phyloP scores from a whole-genome alignment of 2,113 vertebrate genomes.

The Piliocolobus tephrosceles region DNA sequence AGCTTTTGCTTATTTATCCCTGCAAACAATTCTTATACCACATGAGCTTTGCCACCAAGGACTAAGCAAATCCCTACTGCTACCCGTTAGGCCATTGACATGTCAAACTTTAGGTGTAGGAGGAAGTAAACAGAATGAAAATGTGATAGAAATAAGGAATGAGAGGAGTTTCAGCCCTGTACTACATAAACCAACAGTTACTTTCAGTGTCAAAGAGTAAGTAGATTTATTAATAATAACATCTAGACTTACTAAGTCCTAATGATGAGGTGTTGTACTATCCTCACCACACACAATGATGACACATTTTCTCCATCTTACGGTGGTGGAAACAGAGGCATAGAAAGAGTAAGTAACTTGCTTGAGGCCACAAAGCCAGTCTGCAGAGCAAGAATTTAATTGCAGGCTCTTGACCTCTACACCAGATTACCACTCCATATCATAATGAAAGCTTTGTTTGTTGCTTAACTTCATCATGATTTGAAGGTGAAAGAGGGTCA shows the following conservation, averaged over 20 bases:
- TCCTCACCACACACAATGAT: background rate
- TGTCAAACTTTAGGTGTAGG: background rate
- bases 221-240: background rate
- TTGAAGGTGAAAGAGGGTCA: background rate
- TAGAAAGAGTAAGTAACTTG: background rate
- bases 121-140: background rate
- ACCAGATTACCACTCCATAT: background rate
- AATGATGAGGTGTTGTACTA: background rate
- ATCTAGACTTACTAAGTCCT: background rate
- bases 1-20: background rate
- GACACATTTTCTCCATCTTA: background rate
- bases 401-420: background rate
- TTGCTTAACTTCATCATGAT: background rate
- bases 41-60: background rate
- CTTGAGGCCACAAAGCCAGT: background rate
- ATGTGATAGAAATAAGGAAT: background rate
- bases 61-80: background rate
- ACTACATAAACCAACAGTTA: background rate
- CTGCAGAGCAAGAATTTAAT: background rate
- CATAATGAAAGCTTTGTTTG: background rate
- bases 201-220: background rate
- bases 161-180: background rate
- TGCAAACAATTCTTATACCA: background rate
- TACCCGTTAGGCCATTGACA: background rate
- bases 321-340: background rate